Evolutionary conservation across 2,888 invertebrate genomes (phyloP), one percentile per base, ranked within the genome.

Genomic region (Diplolepis rosae): DNA sequence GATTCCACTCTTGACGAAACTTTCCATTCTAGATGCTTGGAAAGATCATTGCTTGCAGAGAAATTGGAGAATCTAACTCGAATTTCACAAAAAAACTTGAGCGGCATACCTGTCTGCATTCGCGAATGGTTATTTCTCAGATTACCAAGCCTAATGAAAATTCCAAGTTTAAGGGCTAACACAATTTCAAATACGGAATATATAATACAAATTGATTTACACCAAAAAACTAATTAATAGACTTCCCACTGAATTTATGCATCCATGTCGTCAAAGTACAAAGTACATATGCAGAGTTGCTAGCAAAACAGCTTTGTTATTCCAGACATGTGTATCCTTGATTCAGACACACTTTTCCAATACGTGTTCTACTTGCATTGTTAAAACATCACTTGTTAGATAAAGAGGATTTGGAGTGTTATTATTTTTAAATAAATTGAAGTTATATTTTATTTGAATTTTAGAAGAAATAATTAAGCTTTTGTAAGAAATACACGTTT

Each of bases 1-100:
- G 15, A 42, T 48, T 66, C 66, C 56, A 66, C 67, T 66, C 70
- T 65, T 48, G 65, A 32, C 24, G 51, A 73, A 74, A 74, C 74
- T 68, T 68, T 68, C 68, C 68, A 68, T 68, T 54, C 54, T 65
- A 69, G 68, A 65, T 68, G 71, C 65, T 65, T n/a, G 66, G 39
- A 39, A 51, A 50, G 51, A 68, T 70, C 66, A 42, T 61, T 50
- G 52, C 52, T 54, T 30, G 54, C 30, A 1, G 66, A 71, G 71
- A 73, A 68, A 51, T 65, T 45, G 50, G 52, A 70, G 30, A 56
- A 52, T 22, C 22, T 56, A 56, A 61, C 61, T 61, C 24, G 35
- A 39, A 61, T 61, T 24, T 61, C 61, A n/a, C 39, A 61, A 61
- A 61, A 50, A 61, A 61, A 22, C 15, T 39, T 7, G 35, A 3